Evolutionary conservation across 2,797 vertebrate species (phyloP).

Genomic region (Euphonia xanthogaster): DNA sequence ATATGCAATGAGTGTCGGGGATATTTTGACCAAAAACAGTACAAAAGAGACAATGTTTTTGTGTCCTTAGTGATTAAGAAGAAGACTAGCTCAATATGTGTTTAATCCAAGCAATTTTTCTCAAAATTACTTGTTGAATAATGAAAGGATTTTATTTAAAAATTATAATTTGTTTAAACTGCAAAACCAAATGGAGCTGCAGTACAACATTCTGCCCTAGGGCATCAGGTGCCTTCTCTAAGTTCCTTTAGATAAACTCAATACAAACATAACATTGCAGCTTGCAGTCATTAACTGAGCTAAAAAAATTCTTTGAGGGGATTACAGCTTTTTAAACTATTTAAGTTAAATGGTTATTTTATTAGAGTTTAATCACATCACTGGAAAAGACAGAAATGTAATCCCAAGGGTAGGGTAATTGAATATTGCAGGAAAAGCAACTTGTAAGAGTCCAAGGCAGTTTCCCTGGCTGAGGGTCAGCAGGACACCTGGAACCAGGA

Average conservation of each 20-base stretch:
- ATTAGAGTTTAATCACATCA: constrained; percentile 37
- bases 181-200: background rate
- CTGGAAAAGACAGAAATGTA: background rate
- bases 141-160: background rate
- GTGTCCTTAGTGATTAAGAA: background rate
- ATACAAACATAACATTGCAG: background rate
- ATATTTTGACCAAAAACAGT: background rate
- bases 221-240: background rate
- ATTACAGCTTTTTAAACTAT: constrained; percentile 42
- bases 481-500: background rate
- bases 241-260: constrained; percentile 43
- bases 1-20: background rate
- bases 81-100: background rate
- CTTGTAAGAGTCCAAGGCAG: fast-evolving
- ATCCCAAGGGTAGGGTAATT: background rate
- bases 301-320: constrained; percentile 23
- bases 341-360: constrained; percentile 12
- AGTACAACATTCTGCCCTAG: background rate
- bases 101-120: background rate
- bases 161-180: background rate
- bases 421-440: background rate
- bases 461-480: background rate
- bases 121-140: background rate
- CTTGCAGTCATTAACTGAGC: constrained; percentile 10
- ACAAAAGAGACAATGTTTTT: background rate